A percentile compares a stretch with the other conserved stretches of the same genome.
phyloP scores from a whole-genome alignment of 1,140 invertebrate species.

The Drosophila kurseongensis region DNA sequence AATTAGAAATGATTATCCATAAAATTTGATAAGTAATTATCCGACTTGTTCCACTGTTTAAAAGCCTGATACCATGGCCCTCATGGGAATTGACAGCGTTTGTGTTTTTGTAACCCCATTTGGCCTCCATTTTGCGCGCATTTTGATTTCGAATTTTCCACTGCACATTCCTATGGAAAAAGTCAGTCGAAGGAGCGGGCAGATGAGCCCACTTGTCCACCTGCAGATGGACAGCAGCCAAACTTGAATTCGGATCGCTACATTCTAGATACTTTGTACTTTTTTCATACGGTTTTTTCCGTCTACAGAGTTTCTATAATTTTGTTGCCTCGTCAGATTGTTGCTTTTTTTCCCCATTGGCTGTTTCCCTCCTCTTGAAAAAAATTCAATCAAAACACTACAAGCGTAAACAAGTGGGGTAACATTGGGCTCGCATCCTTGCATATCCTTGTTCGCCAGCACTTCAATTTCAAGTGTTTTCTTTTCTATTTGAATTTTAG shows the following conservation, averaged over 20 bases:
- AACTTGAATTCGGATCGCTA: slow-evolving; percentile 11
- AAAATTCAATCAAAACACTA: slow-evolving; percentile 76
- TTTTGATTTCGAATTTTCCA: slow-evolving; percentile 68
- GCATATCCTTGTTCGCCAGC: slow-evolving; percentile 30
- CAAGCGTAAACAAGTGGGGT: slow-evolving; percentile 72
- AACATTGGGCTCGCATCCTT: slow-evolving; percentile 50
- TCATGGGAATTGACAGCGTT: slow-evolving; percentile 63
- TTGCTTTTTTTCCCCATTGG: slow-evolving; percentile 31
- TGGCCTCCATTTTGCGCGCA: slow-evolving; percentile 80
- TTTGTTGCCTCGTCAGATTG: slow-evolving; percentile 54
- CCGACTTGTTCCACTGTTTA: slow-evolving; percentile 38
- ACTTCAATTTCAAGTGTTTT: slow-evolving; percentile 59
- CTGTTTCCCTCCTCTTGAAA: not conserved
- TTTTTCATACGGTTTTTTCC: slow-evolving; percentile 57
- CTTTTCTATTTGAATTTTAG: slow-evolving; percentile 25
- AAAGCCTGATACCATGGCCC: slow-evolving; percentile 12
- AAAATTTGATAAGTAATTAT: not conserved
- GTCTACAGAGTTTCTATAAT: slow-evolving; percentile 37
- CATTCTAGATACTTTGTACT: slow-evolving; percentile 46
- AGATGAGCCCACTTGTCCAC: slow-evolving; percentile 19
- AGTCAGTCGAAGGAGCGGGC: slow-evolving; percentile 5
- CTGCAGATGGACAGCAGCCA: slow-evolving; percentile 30
- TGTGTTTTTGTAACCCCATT: slow-evolving; percentile 75
- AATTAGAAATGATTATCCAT: too few relatives aligned
- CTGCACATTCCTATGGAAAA: slow-evolving; percentile 53